Percentiles rank a stretch among this genome's conserved stretches.
Evolutionary conservation across 53 echinoderm and acorn worm species (phyloP).

Genomic region (Crossaster papposus): DNA sequence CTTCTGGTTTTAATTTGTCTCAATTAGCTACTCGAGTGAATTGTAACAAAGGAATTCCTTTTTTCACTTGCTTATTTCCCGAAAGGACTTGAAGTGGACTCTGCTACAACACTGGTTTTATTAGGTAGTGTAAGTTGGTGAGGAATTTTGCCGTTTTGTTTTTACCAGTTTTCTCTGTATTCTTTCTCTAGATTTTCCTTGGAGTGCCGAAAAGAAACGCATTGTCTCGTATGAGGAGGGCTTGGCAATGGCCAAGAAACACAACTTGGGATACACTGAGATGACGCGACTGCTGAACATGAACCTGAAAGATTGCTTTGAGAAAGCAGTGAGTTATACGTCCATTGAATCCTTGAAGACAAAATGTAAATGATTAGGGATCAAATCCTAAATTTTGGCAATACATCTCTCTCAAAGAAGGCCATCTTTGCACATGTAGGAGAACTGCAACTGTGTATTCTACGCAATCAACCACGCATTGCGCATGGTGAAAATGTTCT

Average conservation of each 20-base stretch:
- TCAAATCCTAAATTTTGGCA: background rate
- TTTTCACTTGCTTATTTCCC: no score
- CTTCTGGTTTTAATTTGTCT: no score
- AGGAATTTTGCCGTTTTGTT: background rate
- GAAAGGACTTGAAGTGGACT: no score
- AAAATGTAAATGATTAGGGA: background rate
- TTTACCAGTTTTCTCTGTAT: background rate
- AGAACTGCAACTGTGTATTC: no score
- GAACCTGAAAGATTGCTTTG: slow-evolving; percentile 70
- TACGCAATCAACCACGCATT: no score
- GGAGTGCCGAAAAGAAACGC: background rate
- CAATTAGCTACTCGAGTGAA: no score
- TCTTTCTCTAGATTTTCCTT: background rate
- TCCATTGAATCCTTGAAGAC: background rate
- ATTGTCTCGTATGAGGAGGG: background rate
- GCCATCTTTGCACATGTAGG: no score
- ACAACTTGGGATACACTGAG: background rate
- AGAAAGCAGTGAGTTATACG: slow-evolving; percentile 69
- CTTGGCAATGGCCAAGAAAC: background rate
- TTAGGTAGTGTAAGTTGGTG: no score
- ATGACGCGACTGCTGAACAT: background rate
- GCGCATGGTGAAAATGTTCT: no score
- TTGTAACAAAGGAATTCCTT: no score
- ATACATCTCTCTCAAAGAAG: no score
- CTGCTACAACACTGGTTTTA: no score